These are phyloP conservation scores for Adineta ricciae DNA, from an alignment of 2,888 invertebrate species.

Conservation along the genomic window DNA sequence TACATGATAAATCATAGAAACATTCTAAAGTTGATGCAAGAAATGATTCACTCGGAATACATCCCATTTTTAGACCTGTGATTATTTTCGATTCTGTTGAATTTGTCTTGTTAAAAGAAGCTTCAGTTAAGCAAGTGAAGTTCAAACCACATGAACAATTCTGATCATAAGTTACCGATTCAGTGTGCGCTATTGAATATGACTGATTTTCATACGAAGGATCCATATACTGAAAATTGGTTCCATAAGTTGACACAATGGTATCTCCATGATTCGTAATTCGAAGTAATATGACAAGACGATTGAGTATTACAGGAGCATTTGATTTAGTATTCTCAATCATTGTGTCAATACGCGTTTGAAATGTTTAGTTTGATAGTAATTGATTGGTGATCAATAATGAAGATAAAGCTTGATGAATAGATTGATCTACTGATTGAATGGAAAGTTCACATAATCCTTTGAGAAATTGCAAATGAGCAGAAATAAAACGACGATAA, in stretches of 20 bases:
- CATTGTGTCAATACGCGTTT: not conserved
- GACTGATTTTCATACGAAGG: too few species aligned
- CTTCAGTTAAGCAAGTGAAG: not conserved
- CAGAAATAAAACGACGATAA: not conserved
- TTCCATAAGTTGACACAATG: not conserved
- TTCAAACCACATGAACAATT: not conserved
- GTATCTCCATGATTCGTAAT: not conserved
- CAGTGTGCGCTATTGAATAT: not conserved
- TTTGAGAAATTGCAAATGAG: not conserved
- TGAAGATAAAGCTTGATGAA: not conserved
- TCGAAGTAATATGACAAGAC: not conserved
- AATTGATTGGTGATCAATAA: not conserved
- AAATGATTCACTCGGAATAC: not conserved
- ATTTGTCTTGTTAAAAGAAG: not conserved
- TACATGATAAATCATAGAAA: not conserved
- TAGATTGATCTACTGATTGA: not conserved
- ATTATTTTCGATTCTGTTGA: not conserved
- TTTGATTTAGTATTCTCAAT: not conserved
- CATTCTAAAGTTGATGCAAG: not conserved
- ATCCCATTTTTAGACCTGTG: not conserved
- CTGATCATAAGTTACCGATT: not conserved
- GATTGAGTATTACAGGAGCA: not conserved
- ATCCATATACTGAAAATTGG: not conserved
- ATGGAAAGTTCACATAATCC: not conserved
- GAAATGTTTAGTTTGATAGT: not conserved